phyloP scores from a whole-genome alignment of 2,888 invertebrate species.

The Dinocampus coccinellae region DNA sequence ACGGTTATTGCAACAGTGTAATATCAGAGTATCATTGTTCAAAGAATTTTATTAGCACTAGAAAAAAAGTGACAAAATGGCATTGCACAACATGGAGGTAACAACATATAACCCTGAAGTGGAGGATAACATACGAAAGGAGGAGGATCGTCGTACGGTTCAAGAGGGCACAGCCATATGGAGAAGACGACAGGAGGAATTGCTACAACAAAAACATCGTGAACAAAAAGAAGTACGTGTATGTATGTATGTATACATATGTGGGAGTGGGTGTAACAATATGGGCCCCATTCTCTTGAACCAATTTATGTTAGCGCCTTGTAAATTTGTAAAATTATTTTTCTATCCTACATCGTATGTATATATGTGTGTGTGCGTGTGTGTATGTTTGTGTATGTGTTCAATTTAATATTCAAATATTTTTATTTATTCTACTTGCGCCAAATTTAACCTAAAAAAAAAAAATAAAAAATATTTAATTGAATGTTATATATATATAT shows the following conservation, averaged over 20 bases:
- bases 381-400: too few species aligned
- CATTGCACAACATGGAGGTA: constrained; percentile 49
- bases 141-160: constrained; percentile 61
- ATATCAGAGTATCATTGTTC: constrained; percentile 14
- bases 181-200: constrained; percentile 63
- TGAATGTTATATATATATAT: too few species aligned
- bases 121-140: constrained; percentile 57
- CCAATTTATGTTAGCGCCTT: constrained; percentile 40
- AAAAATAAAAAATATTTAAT: too few species aligned
- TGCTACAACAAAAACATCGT: constrained; percentile 62
- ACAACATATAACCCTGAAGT: constrained; percentile 62
- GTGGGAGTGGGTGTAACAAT: too few species aligned
- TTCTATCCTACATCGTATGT: not conserved
- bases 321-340: not conserved
- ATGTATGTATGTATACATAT: not conserved
- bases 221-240: constrained; percentile 65
- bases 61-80: constrained; percentile 42
- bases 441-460: too few species aligned
- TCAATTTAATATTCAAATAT: too few species aligned
- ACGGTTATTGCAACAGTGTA: not conserved
- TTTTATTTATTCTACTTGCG: too few species aligned
- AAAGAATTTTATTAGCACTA: constrained; percentile 15
- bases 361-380: too few species aligned
- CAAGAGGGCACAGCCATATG: constrained; percentile 63
- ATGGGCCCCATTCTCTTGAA: not conserved